Base-by-base conservation (phyloP, 2,888 invertebrate genomes). In the Dryobotodes eremita region DNA sequence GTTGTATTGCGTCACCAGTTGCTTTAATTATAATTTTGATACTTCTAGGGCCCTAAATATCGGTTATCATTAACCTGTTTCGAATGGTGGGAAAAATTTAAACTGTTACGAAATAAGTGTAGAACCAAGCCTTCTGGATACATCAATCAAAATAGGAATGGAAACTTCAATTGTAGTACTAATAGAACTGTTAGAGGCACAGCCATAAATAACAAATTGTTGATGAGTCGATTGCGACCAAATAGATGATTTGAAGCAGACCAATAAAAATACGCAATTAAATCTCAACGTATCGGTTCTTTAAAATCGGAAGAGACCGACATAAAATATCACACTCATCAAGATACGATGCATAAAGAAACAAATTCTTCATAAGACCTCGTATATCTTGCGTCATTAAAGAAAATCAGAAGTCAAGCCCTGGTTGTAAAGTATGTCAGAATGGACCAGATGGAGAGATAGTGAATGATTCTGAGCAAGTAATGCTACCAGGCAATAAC, bases 361-460 rank as follows among this genome's bases (percentile, higher is more conserved):
- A 85, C 86, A 80, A 88, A 89, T 88, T 89, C 86, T 88, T 86
- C 90, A 91, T 90, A 92, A 92, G 90, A 88, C 85, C 83, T 89
- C 90, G 90, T 94, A 94, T 92, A 95, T 95, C 94, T 93, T 86
- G 84, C 85, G 88, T 95, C 94, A 94, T 95, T 95, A 95, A 93
- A 91, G 91, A 91, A 92, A 93, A 94, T 92, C 92, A 91, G 89
- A 86, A 91, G 89, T 87, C 88, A 92, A 93, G 90, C 92, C 92
- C 92, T 93, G 93, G 92, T 90, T 92, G 92, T 95, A 95, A 95
- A 95, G 89, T 92, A 94, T 92, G 93, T 94, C 94, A 93, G 90
- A 91, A 92, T 87, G 89, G 91, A 88, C 92, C 92, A 95, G 95
- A 96, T 96, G 94, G 91, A 88, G 86, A 93, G 95, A 96, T 96